Percentiles rank a stretch among this genome's conserved stretches.
These are phyloP conservation scores for Lasioglossum zephyrum DNA, from an alignment of 2,888 invertebrate species.

Conservation along the genomic window DNA sequence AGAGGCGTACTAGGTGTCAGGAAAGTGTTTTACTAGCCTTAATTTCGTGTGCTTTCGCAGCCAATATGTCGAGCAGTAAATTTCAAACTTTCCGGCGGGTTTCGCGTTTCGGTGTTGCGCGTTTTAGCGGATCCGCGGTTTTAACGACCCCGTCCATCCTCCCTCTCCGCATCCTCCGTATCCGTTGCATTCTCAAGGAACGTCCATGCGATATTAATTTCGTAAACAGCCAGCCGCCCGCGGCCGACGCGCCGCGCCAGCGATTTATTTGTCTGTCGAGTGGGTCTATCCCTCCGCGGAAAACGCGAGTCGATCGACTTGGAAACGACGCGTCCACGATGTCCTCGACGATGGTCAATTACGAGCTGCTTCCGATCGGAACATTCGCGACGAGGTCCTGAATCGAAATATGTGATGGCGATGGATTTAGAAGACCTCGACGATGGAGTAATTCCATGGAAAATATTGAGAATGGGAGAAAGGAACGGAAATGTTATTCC, in stretches of 20 bases:
- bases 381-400: background rate
- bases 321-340: background rate
- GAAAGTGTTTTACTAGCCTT: conserved; percentile 83
- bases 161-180: conserved; percentile 32
- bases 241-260: background rate
- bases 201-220: conserved; percentile 75
- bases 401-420: too few relatives aligned
- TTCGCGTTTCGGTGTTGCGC: conserved; percentile 72
- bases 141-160: conserved; percentile 66
- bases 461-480: background rate
- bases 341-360: background rate
- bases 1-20: conserved; percentile 72
- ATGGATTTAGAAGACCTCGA: too few relatives aligned
- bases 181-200: conserved; percentile 61
- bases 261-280: conserved; percentile 18
- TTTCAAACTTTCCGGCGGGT: conserved; percentile 79
- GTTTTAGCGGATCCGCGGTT: conserved; percentile 75
- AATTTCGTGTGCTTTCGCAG: conserved; percentile 82
- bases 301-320: background rate
- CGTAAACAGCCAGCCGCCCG: conserved; percentile 72
- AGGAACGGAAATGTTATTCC: background rate
- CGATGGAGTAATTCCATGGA: background rate
- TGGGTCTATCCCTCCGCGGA: background rate
- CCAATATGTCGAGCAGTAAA: conserved; percentile 83
- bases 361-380: conserved; percentile 3